Conservation (phyloP, 64 coral and sea anemone genomes). For the Hydrozoanthus tunicans region DNA sequence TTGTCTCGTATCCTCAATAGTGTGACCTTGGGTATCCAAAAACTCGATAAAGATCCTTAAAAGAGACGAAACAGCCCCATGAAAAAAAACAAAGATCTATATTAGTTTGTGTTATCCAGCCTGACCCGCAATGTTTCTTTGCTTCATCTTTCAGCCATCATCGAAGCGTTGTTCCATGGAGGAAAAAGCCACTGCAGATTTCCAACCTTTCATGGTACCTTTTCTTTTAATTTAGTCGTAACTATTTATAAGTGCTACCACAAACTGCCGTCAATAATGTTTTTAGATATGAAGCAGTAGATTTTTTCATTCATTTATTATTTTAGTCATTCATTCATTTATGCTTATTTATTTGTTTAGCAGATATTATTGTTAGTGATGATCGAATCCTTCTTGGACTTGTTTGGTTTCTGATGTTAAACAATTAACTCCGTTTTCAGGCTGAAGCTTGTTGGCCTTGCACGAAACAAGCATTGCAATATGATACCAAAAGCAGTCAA, state of each 20-base stretch:
- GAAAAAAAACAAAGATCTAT: too few species aligned
- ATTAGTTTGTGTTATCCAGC: too few species aligned
- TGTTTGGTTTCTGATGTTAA: too few species aligned
- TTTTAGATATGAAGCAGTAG: too few species aligned
- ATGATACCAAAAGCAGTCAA: conserved; percentile 92
- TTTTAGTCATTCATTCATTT: neutral
- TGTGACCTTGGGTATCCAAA: too few species aligned
- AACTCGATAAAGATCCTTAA: too few species aligned
- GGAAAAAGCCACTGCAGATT: conserved; percentile 81
- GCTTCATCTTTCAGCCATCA: conserved; percentile 36
- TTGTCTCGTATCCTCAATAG: too few species aligned
- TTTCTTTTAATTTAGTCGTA: neutral
- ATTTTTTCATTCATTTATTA: neutral
- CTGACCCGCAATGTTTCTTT: neutral
- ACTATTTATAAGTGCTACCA: neutral
- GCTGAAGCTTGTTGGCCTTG: conserved; percentile 82
- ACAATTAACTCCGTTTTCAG: neutral
- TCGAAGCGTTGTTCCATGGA: conserved; percentile 72
- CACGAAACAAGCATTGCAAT: conserved; percentile 74
- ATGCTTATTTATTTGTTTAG: neutral
- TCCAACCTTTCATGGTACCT: conserved; percentile 70
- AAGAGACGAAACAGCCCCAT: too few species aligned
- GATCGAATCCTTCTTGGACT: too few species aligned
- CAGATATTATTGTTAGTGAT: too few species aligned
- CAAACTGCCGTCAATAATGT: too few species aligned